These are phyloP conservation scores for Nyctibius bracteatus DNA, from an alignment of 2,113 vertebrate species.

Conservation along the genomic window DNA sequence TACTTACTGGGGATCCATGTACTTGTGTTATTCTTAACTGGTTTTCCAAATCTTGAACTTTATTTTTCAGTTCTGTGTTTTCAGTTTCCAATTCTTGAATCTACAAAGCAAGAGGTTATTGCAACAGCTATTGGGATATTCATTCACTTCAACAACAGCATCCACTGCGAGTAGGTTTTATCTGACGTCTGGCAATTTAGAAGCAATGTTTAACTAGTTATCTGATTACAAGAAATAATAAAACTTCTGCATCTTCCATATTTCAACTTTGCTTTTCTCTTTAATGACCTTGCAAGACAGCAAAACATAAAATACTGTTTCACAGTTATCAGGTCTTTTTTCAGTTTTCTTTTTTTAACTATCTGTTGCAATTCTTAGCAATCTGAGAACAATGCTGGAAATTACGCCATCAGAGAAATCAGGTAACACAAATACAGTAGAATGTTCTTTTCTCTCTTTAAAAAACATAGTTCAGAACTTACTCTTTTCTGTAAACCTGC, in stretches of 20 bases:
- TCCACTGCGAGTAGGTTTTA: neutral
- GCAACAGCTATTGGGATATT: neutral
- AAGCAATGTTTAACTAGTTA: neutral
- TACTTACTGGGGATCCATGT: conserved; percentile 84
- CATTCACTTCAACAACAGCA: neutral
- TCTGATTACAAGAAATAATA: neutral
- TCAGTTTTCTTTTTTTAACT: neutral
- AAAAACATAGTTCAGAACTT: conserved; percentile 34
- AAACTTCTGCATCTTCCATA: neutral
- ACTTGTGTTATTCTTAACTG: conserved; percentile 87
- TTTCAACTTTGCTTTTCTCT: neutral
- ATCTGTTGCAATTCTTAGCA: neutral
- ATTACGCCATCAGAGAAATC: neutral
- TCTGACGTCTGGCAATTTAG: neutral
- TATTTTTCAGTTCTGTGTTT: conserved; percentile 92
- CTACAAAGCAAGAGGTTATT: conserved; percentile 75
- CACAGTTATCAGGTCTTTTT: neutral
- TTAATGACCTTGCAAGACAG: neutral
- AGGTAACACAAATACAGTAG: neutral
- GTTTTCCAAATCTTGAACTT: conserved; percentile 92
- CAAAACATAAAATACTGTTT: neutral
- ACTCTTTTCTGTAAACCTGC: conserved; percentile 94
- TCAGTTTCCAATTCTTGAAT: conserved; percentile 97
- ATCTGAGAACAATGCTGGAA: neutral
- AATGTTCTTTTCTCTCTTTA: neutral